Evolutionary conservation across 2,113 vertebrate genomes (phyloP), one percentile per base, ranked within the genome.

Genomic region (Hydropotes inermis): DNA sequence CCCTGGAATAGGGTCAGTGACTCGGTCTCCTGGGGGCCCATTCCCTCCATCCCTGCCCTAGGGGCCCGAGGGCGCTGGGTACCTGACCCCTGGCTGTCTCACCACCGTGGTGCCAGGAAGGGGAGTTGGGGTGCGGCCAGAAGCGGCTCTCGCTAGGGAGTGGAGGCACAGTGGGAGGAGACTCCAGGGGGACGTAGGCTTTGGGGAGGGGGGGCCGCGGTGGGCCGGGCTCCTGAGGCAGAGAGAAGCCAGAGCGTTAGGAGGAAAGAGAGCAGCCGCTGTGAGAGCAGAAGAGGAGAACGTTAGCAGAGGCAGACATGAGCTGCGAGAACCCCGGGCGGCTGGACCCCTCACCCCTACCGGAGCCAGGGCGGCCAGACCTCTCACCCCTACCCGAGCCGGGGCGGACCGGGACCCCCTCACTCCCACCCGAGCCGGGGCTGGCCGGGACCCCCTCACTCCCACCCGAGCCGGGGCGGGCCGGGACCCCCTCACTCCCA

Each of bases 141-240:
- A 99, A 98, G 97, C 98, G 99, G 99, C 99, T 99, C 98, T 99
- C 99, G 91, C 98, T 99, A 96, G 99, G 99, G 95, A 99, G 99
- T 94, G 99, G 99, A 98, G 99, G 99, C 90, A 99, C 98, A 78
- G 98, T 98, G 91, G 98, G 98, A 99, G 99, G 99, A 98, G 99
- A 98, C 76, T 99, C 99, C 99, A 99, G 98, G 98, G 99, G 99
- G 13, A 99, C 99, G 98, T 99, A 99, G 97, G 99, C 99, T 99
- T 99, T 99, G 97, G 99, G 99, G 96, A 99, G 99, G 97, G 99
- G 99, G 97, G 99, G 99, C 98, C 99, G 99, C 88, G 99, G 99
- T 50, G 99, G 99, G 94, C 99, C 99, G 23, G 99, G 99, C 96
- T 99, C 99, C 99, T 99, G 99, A 97, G 99, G 98, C 97, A 98